A percentile compares a stretch with the other conserved stretches of the same genome.
These are phyloP conservation scores for Thymelicus sylvestris DNA, from an alignment of 2,888 invertebrate genomes.

Conservation along the genomic window DNA sequence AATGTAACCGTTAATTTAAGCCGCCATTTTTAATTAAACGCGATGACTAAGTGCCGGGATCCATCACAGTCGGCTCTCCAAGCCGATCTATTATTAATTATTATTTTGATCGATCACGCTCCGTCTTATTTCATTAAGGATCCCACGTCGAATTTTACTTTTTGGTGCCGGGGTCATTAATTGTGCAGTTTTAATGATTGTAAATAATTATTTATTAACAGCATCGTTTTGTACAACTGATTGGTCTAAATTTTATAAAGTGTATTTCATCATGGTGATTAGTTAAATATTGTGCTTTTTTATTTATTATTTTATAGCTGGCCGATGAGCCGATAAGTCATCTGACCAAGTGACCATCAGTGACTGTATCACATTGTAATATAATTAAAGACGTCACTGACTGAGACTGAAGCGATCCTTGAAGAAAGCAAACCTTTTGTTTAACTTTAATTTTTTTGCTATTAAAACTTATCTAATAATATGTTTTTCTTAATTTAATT, in stretches of 20 bases:
- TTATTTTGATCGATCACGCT: conserved; percentile 82
- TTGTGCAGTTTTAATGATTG: conserved; percentile 57
- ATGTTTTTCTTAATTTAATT: no score
- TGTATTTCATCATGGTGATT: conserved; percentile 23
- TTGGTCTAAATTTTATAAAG: conserved; percentile 29
- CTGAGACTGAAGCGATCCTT: no score
- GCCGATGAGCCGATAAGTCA: background rate
- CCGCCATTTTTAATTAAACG: conserved; percentile 81
- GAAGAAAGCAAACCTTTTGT: no score
- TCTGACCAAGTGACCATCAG: background rate
- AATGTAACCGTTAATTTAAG: conserved; percentile 77
- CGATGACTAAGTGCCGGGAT: conserved; percentile 81
- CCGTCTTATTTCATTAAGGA: conserved; percentile 79
- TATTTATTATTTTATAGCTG: background rate
- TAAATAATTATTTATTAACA: conserved; percentile 35
- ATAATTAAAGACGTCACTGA: no score
- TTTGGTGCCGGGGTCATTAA: conserved; percentile 66
- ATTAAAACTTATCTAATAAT: no score
- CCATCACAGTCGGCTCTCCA: conserved; percentile 72
- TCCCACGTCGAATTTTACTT: conserved; percentile 64
- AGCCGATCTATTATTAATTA: conserved; percentile 81
- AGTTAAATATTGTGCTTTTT: conserved; percentile 2
- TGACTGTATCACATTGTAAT: background rate
- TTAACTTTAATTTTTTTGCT: no score
- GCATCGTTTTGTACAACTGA: conserved; percentile 25